phyloP scores from a whole-genome alignment of 2,113 vertebrate species.

The Aix galericulata region DNA sequence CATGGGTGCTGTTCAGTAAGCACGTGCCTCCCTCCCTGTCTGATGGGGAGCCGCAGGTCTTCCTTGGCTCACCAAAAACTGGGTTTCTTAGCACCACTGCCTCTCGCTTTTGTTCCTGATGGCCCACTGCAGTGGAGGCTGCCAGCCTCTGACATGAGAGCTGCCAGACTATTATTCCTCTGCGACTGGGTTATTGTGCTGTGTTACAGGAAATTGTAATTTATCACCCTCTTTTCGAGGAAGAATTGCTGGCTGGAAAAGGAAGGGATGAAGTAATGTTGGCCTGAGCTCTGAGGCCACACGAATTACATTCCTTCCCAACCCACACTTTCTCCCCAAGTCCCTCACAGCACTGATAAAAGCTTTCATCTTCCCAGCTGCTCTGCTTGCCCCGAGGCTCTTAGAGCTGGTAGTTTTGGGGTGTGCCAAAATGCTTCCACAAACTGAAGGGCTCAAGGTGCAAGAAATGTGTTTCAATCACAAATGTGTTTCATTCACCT shows the following conservation, averaged over 20 bases:
- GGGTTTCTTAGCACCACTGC: not conserved
- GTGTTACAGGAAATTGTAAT: not conserved
- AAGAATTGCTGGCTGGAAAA: constrained; percentile 24
- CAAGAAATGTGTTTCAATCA: not conserved
- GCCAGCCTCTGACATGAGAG: not conserved
- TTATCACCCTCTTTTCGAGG: not conserved
- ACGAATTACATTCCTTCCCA: not conserved
- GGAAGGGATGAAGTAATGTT: not conserved
- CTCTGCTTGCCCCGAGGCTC: not conserved
- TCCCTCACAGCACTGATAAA: not conserved
- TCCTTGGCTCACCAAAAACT: not conserved
- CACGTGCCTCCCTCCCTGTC: not conserved
- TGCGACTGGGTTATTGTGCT: not conserved
- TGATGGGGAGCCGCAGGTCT: not conserved
- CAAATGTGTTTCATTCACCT: not conserved
- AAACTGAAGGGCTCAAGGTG: not conserved
- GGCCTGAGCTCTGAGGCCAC: not conserved
- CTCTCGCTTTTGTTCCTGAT: not conserved
- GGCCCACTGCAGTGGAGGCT: not conserved
- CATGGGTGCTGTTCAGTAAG: not conserved
- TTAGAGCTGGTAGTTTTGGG: not conserved
- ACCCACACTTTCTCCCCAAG: not conserved
- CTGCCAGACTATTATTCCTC: not conserved
- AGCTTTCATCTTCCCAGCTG: not conserved
- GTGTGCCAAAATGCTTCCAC: accelerated